Conservation (phyloP, 2,113 vertebrate genomes). For the Calypte anna region DNA sequence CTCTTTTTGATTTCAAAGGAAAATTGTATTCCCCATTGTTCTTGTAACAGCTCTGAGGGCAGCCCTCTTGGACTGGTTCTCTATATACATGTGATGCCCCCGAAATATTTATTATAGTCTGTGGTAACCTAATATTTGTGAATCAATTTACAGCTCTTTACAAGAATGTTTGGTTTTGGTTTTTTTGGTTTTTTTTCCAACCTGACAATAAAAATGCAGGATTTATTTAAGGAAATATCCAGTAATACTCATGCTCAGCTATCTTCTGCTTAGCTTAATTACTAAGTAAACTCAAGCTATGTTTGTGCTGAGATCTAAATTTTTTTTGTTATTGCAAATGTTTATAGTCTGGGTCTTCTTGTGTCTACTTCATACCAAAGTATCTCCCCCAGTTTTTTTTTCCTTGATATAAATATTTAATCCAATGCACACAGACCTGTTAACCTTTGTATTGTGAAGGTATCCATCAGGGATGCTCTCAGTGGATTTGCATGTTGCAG, state of each 20-base stretch:
- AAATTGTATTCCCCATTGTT: background rate
- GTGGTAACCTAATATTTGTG: background rate
- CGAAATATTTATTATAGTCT: conserved; percentile 10
- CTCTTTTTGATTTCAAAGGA: background rate
- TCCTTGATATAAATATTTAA: background rate
- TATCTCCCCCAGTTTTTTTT: background rate
- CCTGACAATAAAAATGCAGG: background rate
- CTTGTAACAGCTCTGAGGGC: background rate
- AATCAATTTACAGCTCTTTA: background rate
- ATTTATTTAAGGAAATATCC: background rate
- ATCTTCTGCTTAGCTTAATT: background rate
- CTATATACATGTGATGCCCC: background rate
- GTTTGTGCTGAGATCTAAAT: background rate
- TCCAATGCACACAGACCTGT: background rate
- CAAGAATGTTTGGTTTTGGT: background rate
- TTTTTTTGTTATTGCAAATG: background rate
- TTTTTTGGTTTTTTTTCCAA: background rate
- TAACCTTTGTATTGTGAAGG: background rate
- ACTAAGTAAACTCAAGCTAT: background rate
- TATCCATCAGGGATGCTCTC: background rate
- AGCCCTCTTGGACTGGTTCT: background rate
- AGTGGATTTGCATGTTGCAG: background rate
- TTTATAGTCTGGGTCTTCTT: background rate
- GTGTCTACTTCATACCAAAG: background rate
- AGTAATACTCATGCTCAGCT: background rate